Evolutionary conservation across 2,888 invertebrate genomes (phyloP).

Genomic region (Hyposoter didymator): DNA sequence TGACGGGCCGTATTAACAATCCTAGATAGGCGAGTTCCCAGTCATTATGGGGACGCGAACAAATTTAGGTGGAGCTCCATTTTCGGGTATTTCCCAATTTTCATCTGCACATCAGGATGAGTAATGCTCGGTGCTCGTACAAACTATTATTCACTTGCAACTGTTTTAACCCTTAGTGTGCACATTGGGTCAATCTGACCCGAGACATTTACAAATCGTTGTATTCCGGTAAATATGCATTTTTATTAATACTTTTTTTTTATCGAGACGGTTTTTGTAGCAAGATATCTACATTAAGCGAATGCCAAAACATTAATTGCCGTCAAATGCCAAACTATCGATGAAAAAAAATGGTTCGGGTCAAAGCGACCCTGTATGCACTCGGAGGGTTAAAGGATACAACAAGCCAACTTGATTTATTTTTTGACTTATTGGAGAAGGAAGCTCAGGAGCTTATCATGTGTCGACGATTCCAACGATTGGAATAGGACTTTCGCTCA

Average conservation of each 20-base stretch:
- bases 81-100: neutral
- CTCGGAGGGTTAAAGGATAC: neutral
- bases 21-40: neutral
- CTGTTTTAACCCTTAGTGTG: neutral
- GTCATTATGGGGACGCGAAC: neutral
- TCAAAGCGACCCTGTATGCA: too few species aligned
- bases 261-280: too few species aligned
- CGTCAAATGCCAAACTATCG: too few species aligned
- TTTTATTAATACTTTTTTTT: too few species aligned
- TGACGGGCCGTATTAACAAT: neutral
- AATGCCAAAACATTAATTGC: too few species aligned
- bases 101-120: neutral
- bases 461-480: neutral
- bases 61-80: neutral
- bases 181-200: too few species aligned
- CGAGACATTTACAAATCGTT: too few species aligned
- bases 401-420: neutral
- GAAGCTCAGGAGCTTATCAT: neutral
- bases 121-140: neutral
- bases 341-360: too few species aligned
- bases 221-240: too few species aligned
- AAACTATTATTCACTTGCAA: neutral
- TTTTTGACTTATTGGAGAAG: neutral
- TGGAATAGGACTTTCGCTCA: neutral
- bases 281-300: too few species aligned